Base-by-base conservation (phyloP, 64 coral and sea anemone species). In the Stylophora pistillata region DNA sequence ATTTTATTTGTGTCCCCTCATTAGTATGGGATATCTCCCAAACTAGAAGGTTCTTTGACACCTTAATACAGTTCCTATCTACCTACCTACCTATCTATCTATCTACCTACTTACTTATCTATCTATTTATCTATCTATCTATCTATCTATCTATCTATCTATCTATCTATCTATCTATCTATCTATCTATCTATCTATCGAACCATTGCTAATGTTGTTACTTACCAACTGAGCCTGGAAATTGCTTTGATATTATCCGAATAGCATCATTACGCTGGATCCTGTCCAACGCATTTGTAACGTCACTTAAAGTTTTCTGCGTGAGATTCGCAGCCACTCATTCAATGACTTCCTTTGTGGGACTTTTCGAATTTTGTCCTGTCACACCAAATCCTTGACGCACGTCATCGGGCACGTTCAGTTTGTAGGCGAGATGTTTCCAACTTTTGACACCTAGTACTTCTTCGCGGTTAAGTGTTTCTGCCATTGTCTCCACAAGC, bases 181-280 rank as follows among this genome's bases (percentile, higher is more conserved):
- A n/a, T n/a, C n/a, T n/a, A n/a, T n/a, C n/a, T n/a, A n/a, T n/a
- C n/a, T n/a, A n/a, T n/a, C n/a, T 3, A 41, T 3, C 37, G 37
- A 41, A 41, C 37, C 37, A 10, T 11, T 25, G 11, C 11, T 9
- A 68, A 11, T 5, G 64, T n/a, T 4, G 11, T 21, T 52, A 75
- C 73, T 75, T 17, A 75, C 73, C 73, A 41, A 75, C 18, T 52
- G 18, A 18, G 73, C 7, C 73, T 75, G 73, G 18, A 75, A 75
- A 75, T 21, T 75, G 37, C 33, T 37, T 10, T 37, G 72, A 37
- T 74, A 53, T 75, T 18, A 75, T 53, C 52, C 47, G 37, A 75
- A 75, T 75, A 30, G 37, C 73, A 18, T 75, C 30, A 17, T 53
- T 75, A 34, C 73, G 33, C 21, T 75, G 32, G 11, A 52, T 47